Conservation (phyloP, 2,888 invertebrate genomes). For the Drosophila colorata region DNA sequence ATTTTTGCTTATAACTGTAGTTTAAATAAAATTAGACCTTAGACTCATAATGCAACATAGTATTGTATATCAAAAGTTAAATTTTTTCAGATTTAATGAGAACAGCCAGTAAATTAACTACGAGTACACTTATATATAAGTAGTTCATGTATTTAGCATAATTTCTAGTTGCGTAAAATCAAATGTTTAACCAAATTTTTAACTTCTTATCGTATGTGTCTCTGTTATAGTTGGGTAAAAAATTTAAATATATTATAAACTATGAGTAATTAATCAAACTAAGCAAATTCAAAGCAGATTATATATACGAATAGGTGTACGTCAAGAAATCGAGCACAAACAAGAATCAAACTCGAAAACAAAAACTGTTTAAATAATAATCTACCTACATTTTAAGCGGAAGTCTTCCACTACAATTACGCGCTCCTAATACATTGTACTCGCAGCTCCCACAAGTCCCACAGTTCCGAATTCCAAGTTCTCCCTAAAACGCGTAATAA, state of each 20-base stretch:
- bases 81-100: constrained; percentile 49
- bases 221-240: constrained; percentile 67
- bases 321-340: constrained; percentile 9
- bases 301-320: constrained; percentile 6
- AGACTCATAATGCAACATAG: constrained; percentile 41
- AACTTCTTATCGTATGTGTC: constrained; percentile 58
- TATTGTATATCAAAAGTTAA: constrained; percentile 58
- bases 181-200: constrained; percentile 64
- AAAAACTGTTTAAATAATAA: constrained; percentile 55
- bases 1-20: constrained; percentile 68
- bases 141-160: constrained; percentile 58
- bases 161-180: constrained; percentile 54
- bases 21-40: constrained; percentile 36
- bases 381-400: constrained; percentile 83
- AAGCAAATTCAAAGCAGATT: constrained; percentile 29
- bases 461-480: constrained; percentile 20
- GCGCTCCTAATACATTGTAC: constrained; percentile 12
- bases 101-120: constrained; percentile 43
- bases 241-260: constrained; percentile 34
- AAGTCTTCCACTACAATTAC: constrained; percentile 84
- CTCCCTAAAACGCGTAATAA: constrained; percentile 40
- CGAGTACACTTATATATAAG: constrained; percentile 42
- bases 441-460: constrained; percentile 28
- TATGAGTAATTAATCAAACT: constrained; percentile 49
- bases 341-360: constrained; percentile 47